Evolutionary conservation across 2,113 vertebrate species (phyloP).

Genomic region (Eurypyga helias): DNA sequence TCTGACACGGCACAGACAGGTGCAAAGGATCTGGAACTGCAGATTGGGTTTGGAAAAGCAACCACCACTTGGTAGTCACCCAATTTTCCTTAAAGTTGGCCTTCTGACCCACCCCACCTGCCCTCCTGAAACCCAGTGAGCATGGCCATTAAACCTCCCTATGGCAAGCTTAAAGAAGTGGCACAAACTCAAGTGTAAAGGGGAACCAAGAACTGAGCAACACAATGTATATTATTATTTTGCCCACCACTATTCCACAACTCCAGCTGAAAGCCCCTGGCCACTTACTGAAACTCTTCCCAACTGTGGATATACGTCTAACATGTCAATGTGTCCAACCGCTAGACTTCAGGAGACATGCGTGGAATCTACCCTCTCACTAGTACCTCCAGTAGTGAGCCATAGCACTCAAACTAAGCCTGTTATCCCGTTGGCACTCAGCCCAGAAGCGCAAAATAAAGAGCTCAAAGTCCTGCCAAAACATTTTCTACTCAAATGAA

Average conservation of each 20-base stretch:
- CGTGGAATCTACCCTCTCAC: background rate
- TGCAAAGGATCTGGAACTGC: background rate
- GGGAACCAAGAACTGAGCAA: background rate
- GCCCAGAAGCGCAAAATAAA: constrained; percentile 9
- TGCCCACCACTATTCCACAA: background rate
- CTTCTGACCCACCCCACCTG: background rate
- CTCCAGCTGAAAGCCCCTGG: background rate
- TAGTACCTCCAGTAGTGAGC: background rate
- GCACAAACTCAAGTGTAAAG: background rate
- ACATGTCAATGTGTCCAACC: accelerated
- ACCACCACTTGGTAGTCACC: background rate
- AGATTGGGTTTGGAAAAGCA: background rate
- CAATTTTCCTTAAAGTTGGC: background rate
- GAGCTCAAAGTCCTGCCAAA: constrained; percentile 2
- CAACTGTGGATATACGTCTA: background rate
- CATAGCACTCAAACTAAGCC: background rate
- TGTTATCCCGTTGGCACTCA: background rate
- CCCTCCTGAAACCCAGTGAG: background rate
- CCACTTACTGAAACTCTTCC: background rate
- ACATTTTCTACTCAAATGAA: background rate
- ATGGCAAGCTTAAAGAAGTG: background rate
- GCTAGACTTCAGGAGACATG: background rate
- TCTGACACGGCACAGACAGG: no score
- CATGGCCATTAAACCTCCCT: accelerated
- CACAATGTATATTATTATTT: background rate